phyloP scores from a whole-genome alignment of 2,113 vertebrate species.

The Oplegnathus fasciatus region DNA sequence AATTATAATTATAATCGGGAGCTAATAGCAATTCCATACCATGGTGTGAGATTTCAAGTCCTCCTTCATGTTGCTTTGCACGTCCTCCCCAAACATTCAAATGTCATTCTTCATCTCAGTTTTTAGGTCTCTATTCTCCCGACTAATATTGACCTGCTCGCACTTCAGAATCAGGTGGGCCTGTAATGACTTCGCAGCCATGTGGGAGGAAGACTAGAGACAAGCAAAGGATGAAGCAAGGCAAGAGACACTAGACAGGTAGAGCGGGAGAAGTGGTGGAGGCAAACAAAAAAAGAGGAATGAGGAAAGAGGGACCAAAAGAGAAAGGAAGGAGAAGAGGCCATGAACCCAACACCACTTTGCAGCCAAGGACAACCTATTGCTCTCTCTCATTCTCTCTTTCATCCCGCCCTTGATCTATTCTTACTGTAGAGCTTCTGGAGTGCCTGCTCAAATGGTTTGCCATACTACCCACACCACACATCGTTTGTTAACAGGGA shows the following conservation, averaged over 20 bases:
- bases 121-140: too few species aligned
- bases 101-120: too few species aligned
- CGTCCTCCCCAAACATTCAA: too few species aligned
- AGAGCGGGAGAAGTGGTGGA: not conserved
- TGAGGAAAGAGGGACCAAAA: conserved; percentile 17
- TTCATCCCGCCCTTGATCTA: conserved; percentile 67
- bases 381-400: conserved; percentile 57
- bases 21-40: too few species aligned
- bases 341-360: conserved; percentile 58
- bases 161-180: not conserved
- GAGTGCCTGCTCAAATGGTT: conserved; percentile 67
- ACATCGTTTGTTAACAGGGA: conserved; percentile 77
- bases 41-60: too few species aligned
- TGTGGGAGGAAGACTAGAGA: not conserved
- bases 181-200: not conserved
- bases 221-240: not conserved
- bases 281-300: conserved; percentile 14
- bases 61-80: too few species aligned
- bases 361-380: conserved; percentile 67
- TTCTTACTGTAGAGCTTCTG: conserved; percentile 75
- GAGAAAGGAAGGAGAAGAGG: conserved; percentile 46
- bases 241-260: not conserved
- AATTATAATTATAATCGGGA: too few species aligned
- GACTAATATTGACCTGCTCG: not conserved
- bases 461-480: conserved; percentile 61